These are phyloP conservation scores for Chaitophorus viminalis DNA, from an alignment of 2,888 invertebrate species.

Conservation along the genomic window DNA sequence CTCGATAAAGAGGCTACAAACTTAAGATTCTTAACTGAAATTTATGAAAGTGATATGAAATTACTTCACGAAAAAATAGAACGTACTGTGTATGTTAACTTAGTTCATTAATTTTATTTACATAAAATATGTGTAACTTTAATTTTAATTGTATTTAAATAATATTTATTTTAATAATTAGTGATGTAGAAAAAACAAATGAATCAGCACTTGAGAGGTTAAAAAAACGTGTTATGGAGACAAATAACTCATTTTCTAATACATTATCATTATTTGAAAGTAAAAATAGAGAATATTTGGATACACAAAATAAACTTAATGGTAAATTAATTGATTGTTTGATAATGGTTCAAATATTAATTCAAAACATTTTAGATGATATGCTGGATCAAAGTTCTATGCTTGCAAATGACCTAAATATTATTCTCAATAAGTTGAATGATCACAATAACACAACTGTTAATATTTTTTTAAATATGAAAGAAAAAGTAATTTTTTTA, in stretches of 20 bases:
- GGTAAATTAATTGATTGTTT: constrained; percentile 27
- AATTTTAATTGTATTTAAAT: background rate
- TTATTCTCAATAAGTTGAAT: constrained; percentile 21
- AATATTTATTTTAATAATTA: constrained; percentile 4
- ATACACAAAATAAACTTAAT: constrained; percentile 41
- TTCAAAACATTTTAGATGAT: constrained; percentile 37
- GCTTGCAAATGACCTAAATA: constrained; percentile 25
- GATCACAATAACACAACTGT: constrained; percentile 31
- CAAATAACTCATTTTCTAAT: constrained; percentile 54
- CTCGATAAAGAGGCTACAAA: constrained; percentile 52
- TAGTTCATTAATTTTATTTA: background rate
- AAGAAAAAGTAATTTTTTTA: constrained; percentile 37
- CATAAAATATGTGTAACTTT: background rate
- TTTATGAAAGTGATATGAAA: constrained; percentile 53
- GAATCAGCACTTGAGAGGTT: constrained; percentile 42
- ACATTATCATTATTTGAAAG: constrained; percentile 52
- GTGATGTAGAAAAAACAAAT: constrained; percentile 50
- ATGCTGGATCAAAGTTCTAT: constrained; percentile 36
- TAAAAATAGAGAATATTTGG: constrained; percentile 55
- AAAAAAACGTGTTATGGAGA: constrained; percentile 34
- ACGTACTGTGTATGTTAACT: constrained; percentile 44
- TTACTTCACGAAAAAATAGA: constrained; percentile 58
- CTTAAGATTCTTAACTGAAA: constrained; percentile 47
- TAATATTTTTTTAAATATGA: constrained; percentile 27
- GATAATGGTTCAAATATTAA: background rate